Evolutionary conservation across 2,113 vertebrate genomes (phyloP).

Genomic region (Paedocypris sp.): DNA sequence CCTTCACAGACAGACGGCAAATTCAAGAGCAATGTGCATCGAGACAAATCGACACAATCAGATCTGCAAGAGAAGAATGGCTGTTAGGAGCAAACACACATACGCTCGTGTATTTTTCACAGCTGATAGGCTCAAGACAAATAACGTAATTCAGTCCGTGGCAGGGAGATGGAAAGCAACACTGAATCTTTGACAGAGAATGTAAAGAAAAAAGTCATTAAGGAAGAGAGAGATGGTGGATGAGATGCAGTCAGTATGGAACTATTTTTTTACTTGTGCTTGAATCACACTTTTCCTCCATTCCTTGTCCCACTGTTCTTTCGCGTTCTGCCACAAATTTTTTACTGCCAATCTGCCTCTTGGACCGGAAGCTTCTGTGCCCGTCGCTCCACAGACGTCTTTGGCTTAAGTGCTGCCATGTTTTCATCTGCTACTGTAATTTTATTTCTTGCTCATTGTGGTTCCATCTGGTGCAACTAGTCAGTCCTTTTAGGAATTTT

Average conservation of each 20-base stretch:
- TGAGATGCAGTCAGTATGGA: slow-evolving; percentile 38
- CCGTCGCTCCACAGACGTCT: slow-evolving; percentile 35
- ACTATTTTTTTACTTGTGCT: slow-evolving; percentile 52
- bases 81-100: slow-evolving; percentile 14
- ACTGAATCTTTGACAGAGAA: neutral
- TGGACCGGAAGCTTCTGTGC: slow-evolving; percentile 45
- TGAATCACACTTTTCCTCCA: slow-evolving; percentile 29
- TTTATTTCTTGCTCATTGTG: slow-evolving; percentile 34
- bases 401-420: slow-evolving; percentile 17
- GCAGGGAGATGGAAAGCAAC: slow-evolving; percentile 2
- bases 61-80: slow-evolving; percentile 47
- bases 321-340: slow-evolving; percentile 60
- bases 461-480: neutral
- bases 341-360: slow-evolving; percentile 63
- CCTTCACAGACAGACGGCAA: slow-evolving; percentile 54
- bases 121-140: slow-evolving; percentile 22
- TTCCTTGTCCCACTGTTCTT: slow-evolving; percentile 32
- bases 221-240: slow-evolving; percentile 16
- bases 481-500: too few relatives aligned
- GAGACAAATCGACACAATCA: slow-evolving; percentile 62
- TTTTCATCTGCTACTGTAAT: slow-evolving; percentile 19
- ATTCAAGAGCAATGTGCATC: slow-evolving; percentile 53
- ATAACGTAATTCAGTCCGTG: slow-evolving; percentile 32
- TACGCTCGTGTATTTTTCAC: slow-evolving; percentile 5
- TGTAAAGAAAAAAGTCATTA: slow-evolving; percentile 20